Percentiles rank a stretch among this genome's conserved stretches.
Evolutionary conservation across 2,113 vertebrate genomes (phyloP).

Genomic region (Neofelis nebulosa): DNA sequence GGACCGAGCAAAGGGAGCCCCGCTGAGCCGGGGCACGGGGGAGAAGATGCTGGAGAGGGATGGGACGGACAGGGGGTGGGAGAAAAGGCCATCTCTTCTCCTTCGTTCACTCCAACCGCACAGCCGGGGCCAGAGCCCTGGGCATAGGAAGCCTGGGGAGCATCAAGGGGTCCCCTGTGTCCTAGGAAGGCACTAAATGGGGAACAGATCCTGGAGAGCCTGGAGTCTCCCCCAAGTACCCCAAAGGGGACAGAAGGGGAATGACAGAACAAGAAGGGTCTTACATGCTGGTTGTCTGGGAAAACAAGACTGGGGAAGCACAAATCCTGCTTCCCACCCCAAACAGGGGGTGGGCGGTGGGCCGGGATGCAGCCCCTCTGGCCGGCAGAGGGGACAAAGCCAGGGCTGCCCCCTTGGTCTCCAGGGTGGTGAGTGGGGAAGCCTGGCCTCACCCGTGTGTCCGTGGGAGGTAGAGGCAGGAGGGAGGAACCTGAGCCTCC

Average conservation of each 20-base stretch:
- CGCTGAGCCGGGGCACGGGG: not conserved
- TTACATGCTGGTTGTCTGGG: conserved; percentile 59
- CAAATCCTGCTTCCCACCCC: not conserved
- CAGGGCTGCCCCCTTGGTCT: conserved; percentile 20
- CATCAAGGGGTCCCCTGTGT: conserved; percentile 55
- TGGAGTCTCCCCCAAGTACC: conserved; percentile 42
- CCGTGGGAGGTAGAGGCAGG: conserved; percentile 22
- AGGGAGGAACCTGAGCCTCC: conserved; percentile 5
- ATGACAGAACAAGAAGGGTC: conserved; percentile 32
- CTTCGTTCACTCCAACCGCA: not conserved
- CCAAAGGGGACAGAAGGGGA: not conserved
- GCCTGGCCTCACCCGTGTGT: not conserved
- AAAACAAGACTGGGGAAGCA: conserved; percentile 39
- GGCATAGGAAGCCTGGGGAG: conserved; percentile 48
- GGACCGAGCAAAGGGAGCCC: conserved; percentile 2
- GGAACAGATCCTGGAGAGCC: conserved; percentile 48
- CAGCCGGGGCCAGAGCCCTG: not conserved
- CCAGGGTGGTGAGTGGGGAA: not conserved
- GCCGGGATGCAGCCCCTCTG: conserved; percentile 49
- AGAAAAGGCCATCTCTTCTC: not conserved
- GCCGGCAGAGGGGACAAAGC: conserved; percentile 59
- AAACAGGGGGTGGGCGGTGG: not conserved
- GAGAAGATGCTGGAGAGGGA: not conserved
- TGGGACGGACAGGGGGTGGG: not conserved
- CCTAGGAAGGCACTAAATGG: conserved; percentile 77